Evolutionary conservation across 2,888 invertebrate species (phyloP).

Genomic region (Brenthis daphne): DNA sequence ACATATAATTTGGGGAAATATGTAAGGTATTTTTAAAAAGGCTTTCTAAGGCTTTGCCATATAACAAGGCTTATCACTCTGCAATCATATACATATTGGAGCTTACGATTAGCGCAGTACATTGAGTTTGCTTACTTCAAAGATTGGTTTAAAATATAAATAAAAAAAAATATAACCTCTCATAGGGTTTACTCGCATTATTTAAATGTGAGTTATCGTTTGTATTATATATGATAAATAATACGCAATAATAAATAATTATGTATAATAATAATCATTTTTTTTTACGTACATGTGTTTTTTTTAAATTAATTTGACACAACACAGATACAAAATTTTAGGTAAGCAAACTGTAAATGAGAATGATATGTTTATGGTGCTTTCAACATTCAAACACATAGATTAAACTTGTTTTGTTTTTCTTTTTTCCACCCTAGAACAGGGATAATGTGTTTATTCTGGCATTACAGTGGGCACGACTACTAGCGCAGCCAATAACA

Average conservation of each 20-base stretch:
- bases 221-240: neutral
- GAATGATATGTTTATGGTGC: constrained; percentile 19
- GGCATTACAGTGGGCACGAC: constrained; percentile 67
- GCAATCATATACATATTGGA: constrained; percentile 17
- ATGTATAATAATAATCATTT: neutral
- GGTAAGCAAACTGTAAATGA: constrained; percentile 15
- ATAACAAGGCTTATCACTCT: constrained; percentile 23
- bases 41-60: constrained; percentile 20
- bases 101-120: neutral
- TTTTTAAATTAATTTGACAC: too few species aligned
- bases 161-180: neutral
- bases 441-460: constrained; percentile 27
- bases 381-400: constrained; percentile 11
- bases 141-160: constrained; percentile 2
- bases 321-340: neutral
- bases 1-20: neutral
- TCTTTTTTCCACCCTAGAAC: neutral
- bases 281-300: too few species aligned
- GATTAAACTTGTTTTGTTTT: constrained; percentile 15
- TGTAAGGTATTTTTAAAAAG: neutral
- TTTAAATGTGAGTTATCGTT: neutral
- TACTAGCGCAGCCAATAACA: constrained; percentile 73
- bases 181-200: too few species aligned
- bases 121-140: constrained; percentile 18
- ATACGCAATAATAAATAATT: too few species aligned